Evolutionary conservation across 2,113 vertebrate species (phyloP), one percentile per base, ranked within the genome.

Genomic region (Hypocryptadius cinnamomeus): DNA sequence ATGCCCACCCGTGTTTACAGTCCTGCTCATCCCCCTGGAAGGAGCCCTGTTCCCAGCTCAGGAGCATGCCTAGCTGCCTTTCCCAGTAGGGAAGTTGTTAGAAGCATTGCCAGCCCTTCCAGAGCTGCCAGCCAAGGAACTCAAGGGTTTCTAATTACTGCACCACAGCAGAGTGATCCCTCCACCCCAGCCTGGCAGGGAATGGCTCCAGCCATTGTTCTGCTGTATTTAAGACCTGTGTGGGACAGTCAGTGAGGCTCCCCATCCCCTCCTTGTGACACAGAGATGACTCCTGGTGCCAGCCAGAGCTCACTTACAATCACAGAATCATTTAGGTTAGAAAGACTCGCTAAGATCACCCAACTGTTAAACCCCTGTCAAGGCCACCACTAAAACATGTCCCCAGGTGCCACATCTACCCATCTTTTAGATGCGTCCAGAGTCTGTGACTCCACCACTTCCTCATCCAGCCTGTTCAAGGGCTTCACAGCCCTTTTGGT

Each of bases 131-230:
- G 85, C 45, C 80, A 77, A 88, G 27, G 1, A 94, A 92, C 79
- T 86, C 83, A 22, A 73, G 37, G 83, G 70, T 39, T 92, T 89
- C 85, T 89, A 95, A 95, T 90, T 87, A 95, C 42, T 50, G 77
- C 79, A 74, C 31, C n/a, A 24, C 45, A 85, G 89, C 11, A 16
- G 40, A 85, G 57, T 4, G 3, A 78, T 56, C 68, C 79, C 53
- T 78, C 40, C 90, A 69, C 10, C 44, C 82, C 63, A 74, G 53
- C 24, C 68, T 19, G 65, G 74, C 45, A 64, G 44, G 66, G 71
- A 94, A 72, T 4, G 2, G 40, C 73, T 76, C 86, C 0, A 0
- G 63, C 31, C 84, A 4, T 50, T 45, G 66, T 13, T 84, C 44
- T 83, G 54, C 65, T 69, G 40, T 66, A 61, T 69, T 90, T 88